Evolutionary conservation across 1,140 invertebrate genomes (phyloP).

Genomic region (Thaumatotibia leucotreta): DNA sequence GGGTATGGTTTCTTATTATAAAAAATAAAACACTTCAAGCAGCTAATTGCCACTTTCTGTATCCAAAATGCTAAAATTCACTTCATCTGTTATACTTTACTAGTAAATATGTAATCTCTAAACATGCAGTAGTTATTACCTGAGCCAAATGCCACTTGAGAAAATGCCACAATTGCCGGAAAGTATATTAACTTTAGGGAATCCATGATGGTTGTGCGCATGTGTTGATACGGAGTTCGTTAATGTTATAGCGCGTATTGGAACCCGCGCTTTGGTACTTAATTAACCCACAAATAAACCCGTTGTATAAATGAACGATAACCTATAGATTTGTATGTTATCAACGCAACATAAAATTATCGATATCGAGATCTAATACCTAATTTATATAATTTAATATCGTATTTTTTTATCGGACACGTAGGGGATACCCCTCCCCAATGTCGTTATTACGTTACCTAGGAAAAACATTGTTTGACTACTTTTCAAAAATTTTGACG

Average conservation of each 20-base stretch:
- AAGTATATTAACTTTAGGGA: not conserved
- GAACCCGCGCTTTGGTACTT: not conserved
- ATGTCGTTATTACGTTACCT: too few relatives aligned
- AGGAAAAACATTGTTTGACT: too few relatives aligned
- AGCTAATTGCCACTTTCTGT: too few relatives aligned
- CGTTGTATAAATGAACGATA: not conserved
- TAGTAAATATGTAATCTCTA: too few relatives aligned
- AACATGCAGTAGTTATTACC: too few relatives aligned
- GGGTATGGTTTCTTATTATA: too few relatives aligned
- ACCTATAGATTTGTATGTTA: not conserved
- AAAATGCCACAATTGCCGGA: not conserved
- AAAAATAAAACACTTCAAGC: too few relatives aligned
- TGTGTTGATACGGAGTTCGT: not conserved
- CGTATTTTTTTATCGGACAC: too few relatives aligned
- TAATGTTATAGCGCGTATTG: not conserved
- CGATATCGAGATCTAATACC: not conserved
- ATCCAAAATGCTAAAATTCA: too few relatives aligned
- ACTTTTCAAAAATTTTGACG: too few relatives aligned
- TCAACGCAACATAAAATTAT: not conserved
- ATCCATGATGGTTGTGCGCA: not conserved
- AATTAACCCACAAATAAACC: not conserved
- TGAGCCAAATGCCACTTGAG: not conserved
- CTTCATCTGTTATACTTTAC: too few relatives aligned
- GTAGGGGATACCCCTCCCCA: too few relatives aligned
- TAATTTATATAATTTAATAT: not conserved